These are phyloP conservation scores for Apocrypta bakeri DNA, from an alignment of 1,140 invertebrate species.

Conservation along the genomic window DNA sequence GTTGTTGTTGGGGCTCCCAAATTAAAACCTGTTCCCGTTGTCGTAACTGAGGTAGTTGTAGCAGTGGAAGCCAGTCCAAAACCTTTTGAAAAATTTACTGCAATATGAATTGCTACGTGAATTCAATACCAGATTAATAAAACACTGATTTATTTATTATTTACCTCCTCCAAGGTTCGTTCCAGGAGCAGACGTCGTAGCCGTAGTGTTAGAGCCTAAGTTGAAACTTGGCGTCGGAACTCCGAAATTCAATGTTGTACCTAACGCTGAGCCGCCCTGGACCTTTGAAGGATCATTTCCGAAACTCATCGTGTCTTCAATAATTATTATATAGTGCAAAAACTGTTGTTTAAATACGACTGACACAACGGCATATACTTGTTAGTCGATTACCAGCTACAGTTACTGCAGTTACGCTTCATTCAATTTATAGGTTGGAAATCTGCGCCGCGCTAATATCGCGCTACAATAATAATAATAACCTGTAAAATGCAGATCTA, in stretches of 20 bases:
- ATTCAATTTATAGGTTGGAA: conserved; percentile 8
- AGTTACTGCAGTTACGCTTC: background rate
- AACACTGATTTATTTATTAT: conserved; percentile 9
- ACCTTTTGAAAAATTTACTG: conserved; percentile 65
- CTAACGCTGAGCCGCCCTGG: conserved; percentile 61
- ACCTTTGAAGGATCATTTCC: conserved; percentile 61
- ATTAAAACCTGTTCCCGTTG: conserved; percentile 52
- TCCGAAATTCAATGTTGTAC: conserved; percentile 54
- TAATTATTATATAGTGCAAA: background rate
- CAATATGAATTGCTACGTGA: background rate
- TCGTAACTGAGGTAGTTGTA: conserved; percentile 60
- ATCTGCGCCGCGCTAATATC: too few relatives aligned
- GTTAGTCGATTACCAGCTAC: too few relatives aligned
- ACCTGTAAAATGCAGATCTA: too few relatives aligned
- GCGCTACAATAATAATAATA: too few relatives aligned
- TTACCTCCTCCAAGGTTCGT: conserved; percentile 23
- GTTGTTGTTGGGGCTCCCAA: conserved; percentile 47
- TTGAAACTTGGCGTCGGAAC: conserved; percentile 48
- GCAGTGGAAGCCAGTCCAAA: conserved; percentile 63
- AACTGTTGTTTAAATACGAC: background rate
- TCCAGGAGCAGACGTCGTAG: conserved; percentile 37
- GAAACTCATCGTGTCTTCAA: conserved; percentile 62
- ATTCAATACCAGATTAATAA: background rate
- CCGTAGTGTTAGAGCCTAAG: conserved; percentile 49
- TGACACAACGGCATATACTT: background rate